phyloP scores from a whole-genome alignment of 2,113 vertebrate species.

The Myotis brandtii region DNA sequence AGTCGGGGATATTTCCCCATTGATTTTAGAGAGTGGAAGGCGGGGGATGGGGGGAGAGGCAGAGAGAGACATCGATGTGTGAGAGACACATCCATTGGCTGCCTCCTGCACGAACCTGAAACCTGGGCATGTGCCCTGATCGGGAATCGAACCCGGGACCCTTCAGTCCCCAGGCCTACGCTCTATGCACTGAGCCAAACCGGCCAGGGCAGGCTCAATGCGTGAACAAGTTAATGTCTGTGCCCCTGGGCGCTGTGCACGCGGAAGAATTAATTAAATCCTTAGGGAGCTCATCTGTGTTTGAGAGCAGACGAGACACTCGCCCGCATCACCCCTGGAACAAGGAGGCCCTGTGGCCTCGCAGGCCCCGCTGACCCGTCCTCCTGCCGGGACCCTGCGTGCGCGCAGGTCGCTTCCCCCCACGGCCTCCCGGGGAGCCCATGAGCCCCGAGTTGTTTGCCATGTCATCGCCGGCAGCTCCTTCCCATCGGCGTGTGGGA shows the following conservation, averaged over 20 bases:
- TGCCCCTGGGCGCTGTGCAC: constrained; percentile 75
- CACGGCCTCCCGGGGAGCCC: constrained; percentile 46
- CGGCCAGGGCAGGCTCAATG: constrained; percentile 46
- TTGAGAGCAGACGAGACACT: constrained; percentile 77
- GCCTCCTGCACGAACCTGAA: too few species aligned
- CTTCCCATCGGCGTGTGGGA: constrained; percentile 70
- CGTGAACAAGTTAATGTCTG: constrained; percentile 77
- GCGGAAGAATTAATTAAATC: constrained; percentile 80
- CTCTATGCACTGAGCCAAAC: too few species aligned
- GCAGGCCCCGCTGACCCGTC: background rate
- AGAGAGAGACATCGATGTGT: too few species aligned
- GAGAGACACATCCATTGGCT: too few species aligned
- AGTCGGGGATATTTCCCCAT: too few species aligned
- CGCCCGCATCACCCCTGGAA: constrained; percentile 44
- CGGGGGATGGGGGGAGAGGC: too few species aligned
- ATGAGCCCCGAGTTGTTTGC: constrained; percentile 70
- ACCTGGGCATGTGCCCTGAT: too few species aligned
- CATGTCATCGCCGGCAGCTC: constrained; percentile 64
- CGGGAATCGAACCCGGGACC: too few species aligned
- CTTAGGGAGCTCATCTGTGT: constrained; percentile 82
- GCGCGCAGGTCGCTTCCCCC: background rate
- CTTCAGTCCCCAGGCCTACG: too few species aligned
- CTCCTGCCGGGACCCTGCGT: background rate
- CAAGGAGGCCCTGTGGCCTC: background rate
- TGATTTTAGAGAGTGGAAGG: too few species aligned